phyloP scores from a whole-genome alignment of 2,888 invertebrate genomes.

The Catocala fraxini region DNA sequence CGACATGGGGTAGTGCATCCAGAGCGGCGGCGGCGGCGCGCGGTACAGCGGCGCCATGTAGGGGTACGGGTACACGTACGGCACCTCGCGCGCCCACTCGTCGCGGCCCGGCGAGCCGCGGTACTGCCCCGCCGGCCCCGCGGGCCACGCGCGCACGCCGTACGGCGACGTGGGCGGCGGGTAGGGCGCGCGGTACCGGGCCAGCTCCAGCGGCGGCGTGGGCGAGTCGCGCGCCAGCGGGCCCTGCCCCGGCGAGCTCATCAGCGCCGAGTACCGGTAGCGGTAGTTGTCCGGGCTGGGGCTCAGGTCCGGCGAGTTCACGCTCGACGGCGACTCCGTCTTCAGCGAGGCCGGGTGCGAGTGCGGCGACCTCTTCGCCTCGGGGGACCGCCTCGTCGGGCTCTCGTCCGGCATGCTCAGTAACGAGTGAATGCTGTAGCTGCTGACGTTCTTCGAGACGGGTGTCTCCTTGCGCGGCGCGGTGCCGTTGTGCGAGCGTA shows the following conservation, averaged over 20 bases:
- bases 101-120: conserved; percentile 61
- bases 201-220: conserved; percentile 65
- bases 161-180: conserved; percentile 61
- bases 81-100: conserved; percentile 69
- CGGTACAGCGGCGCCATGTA: conserved; percentile 80
- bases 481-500: conserved; percentile 65
- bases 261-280: conserved; percentile 72
- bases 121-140: conserved; percentile 49
- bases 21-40: conserved; percentile 75
- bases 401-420: conserved; percentile 89
- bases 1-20: conserved; percentile 84
- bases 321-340: conserved; percentile 78
- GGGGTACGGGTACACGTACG: conserved; percentile 77
- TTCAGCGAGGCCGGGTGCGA: conserved; percentile 72
- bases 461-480: conserved; percentile 66
- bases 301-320: conserved; percentile 78
- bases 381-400: conserved; percentile 72
- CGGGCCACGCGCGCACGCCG: conserved; percentile 51
- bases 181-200: conserved; percentile 76
- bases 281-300: conserved; percentile 79
- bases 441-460: conserved; percentile 87
- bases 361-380: conserved; percentile 76
- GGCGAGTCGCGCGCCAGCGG: conserved; percentile 69
- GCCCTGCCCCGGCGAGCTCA: conserved; percentile 70
- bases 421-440: conserved; percentile 95